Conservation (phyloP, 2,113 vertebrate species). For the Bos taurus region DNA sequence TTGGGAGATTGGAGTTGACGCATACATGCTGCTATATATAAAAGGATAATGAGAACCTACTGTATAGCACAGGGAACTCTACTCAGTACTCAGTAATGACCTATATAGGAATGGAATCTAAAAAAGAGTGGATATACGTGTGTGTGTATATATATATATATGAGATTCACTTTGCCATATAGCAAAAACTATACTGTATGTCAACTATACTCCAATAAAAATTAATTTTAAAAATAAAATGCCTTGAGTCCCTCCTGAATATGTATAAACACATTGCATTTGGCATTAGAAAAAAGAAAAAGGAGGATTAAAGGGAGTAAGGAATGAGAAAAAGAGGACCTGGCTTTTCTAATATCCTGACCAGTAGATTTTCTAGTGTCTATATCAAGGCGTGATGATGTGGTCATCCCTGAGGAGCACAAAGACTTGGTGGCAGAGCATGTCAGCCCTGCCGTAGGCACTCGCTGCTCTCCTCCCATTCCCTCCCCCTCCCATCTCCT, state of each 20-base stretch:
- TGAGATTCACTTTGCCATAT: background rate
- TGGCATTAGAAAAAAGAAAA: background rate
- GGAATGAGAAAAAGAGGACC: background rate
- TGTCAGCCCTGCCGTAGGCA: background rate
- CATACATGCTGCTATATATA: background rate
- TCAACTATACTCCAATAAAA: background rate
- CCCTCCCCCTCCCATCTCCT: background rate
- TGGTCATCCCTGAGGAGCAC: background rate
- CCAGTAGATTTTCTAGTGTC: background rate
- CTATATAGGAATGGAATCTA: background rate
- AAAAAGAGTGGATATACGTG: background rate
- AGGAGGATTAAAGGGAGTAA: background rate
- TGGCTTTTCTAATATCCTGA: background rate
- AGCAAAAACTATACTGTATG: background rate
- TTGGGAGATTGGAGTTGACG: background rate
- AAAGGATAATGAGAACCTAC: background rate
- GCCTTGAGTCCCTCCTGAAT: background rate
- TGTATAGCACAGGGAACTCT: background rate
- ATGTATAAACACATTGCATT: background rate
- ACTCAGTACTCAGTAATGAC: background rate
- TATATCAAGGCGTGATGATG: accelerated
- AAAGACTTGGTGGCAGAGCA: background rate
- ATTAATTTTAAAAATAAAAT: background rate
- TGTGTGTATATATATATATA: background rate
- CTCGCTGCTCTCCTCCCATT: background rate